Evolutionary conservation across 1,140 invertebrate species (phyloP), one percentile per base, ranked within the genome.

Genomic region (Drosophila ercepeae): DNA sequence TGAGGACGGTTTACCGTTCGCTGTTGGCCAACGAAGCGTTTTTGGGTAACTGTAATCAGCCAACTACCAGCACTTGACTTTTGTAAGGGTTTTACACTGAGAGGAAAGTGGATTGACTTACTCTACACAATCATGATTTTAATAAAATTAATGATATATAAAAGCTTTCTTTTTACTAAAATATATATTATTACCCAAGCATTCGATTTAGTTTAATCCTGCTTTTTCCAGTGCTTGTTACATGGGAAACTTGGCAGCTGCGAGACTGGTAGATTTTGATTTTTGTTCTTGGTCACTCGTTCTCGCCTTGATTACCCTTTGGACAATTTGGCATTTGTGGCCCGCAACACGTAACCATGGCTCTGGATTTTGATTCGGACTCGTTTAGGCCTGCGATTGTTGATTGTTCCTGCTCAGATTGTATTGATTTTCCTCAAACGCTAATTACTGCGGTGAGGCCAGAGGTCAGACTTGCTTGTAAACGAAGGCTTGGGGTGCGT

Each of bases 171-270:
- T n/a, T n/a, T n/a, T n/a, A n/a, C n/a, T n/a, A n/a, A n/a, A n/a
- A n/a, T n/a, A n/a, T n/a, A n/a, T n/a, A n/a, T n/a, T n/a, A n/a
- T n/a, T n/a, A n/a, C n/a, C n/a, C n/a, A n/a, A n/a, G n/a, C n/a
- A n/a, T n/a, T n/a, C n/a, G n/a, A n/a, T n/a, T n/a, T n/a, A n/a
- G n/a, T n/a, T n/a, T n/a, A n/a, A n/a, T n/a, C n/a, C n/a, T n/a
- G 29, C 32, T 25, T 27, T 8, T 7, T 19, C 36, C 19, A 45
- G 36, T 46, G 50, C 14, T 5, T 23, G 18, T 8, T 19, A 58
- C 77, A 67, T 86, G 81, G 74, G 81, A 86, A 77, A 58, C 59
- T 73, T 52, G 77, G 51, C 81, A 86, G 79, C 79, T 84, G 81
- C 29, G 51, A 8, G 63, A 42, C 49, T 39, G 42, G 44, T 41